Evolutionary conservation across 2,888 invertebrate genomes (phyloP), one percentile per base, ranked within the genome.

Genomic region (Phengaris arion): DNA sequence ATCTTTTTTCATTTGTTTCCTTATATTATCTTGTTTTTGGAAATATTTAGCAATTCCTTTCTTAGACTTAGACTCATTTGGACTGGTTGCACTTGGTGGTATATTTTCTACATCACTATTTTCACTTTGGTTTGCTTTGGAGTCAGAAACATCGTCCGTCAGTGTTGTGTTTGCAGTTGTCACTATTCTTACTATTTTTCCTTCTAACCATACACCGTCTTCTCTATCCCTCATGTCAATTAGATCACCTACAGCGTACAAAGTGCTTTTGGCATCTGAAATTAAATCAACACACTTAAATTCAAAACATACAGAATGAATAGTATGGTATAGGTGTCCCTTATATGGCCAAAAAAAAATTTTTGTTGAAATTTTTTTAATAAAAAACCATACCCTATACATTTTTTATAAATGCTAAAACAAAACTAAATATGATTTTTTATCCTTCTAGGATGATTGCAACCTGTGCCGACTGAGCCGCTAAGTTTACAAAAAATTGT

Each of bases 181-280:
- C 0, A 94, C 92, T 79, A 96, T 95, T 80, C 93, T 91, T 2
- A 90, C 80, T 78, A 96, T 93, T 83, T 93, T 94, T 0, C 95
- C 96, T 88, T 97, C 97, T 86, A 95, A 95, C 97, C 97, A 97
- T 9, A 96, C 95, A 8, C 96, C 96, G 81, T 94, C 90, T 74
- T 93, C 91, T n/a, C 85, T 83, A 81, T 96, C 94, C 76, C 94
- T 90, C 74, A 95, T 94, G 86, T 97, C 97, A 76, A 97, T 89
- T 0, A 95, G 85, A 85, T 97, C 97, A 45, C 95, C 96, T 74
- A 94, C 81, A 81, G 88, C 86, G 81, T 94, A 96, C 79, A 94
- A 89, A 74, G 84, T 83, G 82, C 95, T 95, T 69, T 85, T 85
- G 2, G 89, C 87, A 85, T 94, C 94, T 87, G 83, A 54, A 77